Evolutionary conservation across 2,797 vertebrate genomes (phyloP).

Genomic region (Melanotaenia trifasciata): DNA sequence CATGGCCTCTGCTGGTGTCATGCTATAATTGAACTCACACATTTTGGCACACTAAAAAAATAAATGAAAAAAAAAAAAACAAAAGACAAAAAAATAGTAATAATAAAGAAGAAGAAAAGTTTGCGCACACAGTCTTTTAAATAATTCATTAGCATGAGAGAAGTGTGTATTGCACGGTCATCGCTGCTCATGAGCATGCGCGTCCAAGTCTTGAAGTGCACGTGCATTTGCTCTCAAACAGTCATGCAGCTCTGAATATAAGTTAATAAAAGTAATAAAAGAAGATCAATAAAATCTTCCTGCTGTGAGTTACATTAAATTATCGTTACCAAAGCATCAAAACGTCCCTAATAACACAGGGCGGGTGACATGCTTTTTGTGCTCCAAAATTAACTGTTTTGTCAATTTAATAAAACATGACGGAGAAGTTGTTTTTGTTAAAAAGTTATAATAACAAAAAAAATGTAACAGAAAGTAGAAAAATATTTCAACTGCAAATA

Average conservation of each 20-base stretch:
- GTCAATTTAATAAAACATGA: background rate
- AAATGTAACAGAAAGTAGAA: background rate
- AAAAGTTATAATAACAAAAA: background rate
- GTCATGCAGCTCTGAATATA: background rate
- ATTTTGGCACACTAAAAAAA: slow-evolving; percentile 4
- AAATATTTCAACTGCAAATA: background rate
- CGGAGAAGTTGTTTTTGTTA: background rate
- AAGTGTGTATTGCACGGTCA: slow-evolving; percentile 38
- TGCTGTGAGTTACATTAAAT: background rate
- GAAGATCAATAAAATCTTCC: background rate
- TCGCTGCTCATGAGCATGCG: slow-evolving; percentile 52
- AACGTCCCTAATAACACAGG: background rate
- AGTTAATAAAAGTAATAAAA: background rate
- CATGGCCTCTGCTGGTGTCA: slow-evolving; percentile 40
- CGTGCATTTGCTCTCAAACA: slow-evolving; percentile 21
- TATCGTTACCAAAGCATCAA: background rate
- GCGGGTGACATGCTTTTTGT: background rate
- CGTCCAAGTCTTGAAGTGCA: slow-evolving; percentile 13
- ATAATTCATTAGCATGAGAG: slow-evolving; percentile 24
- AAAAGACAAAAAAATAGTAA: too few species aligned
- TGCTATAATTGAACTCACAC: slow-evolving; percentile 49
- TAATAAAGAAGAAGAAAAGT: too few species aligned
- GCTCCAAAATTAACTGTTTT: background rate
- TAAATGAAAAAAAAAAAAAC: background rate
- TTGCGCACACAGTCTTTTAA: background rate